These are phyloP conservation scores for Melanerpes aurifrons DNA, from an alignment of 2,113 vertebrate genomes.

Conservation along the genomic window DNA sequence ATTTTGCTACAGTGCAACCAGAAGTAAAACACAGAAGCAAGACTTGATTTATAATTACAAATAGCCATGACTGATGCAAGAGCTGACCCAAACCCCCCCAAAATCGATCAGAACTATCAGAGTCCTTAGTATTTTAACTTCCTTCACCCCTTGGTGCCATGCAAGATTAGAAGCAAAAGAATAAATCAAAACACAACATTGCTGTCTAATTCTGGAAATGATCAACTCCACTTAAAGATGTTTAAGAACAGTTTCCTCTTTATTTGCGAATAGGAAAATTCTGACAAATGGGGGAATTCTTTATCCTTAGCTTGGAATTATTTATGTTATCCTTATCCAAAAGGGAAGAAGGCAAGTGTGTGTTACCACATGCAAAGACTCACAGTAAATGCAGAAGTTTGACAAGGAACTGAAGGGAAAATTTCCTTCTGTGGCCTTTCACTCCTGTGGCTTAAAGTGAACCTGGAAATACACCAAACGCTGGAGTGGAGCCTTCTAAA, in stretches of 20 bases:
- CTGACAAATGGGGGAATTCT: background rate
- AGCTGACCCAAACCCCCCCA: background rate
- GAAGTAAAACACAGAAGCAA: background rate
- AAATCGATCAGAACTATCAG: background rate
- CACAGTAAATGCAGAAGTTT: background rate
- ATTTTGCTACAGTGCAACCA: background rate
- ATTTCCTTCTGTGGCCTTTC: background rate
- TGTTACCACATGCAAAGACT: rapidly evolving
- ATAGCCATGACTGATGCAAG: background rate
- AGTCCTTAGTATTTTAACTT: background rate
- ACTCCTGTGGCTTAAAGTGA: background rate
- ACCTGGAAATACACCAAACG: background rate
- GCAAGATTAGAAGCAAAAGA: background rate
- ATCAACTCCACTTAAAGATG: background rate
- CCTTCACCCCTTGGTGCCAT: background rate
- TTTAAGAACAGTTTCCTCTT: background rate
- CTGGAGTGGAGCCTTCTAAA: background rate
- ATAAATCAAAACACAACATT: background rate
- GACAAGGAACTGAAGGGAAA: background rate
- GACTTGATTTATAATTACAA: background rate
- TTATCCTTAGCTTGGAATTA: background rate
- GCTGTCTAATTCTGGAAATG: background rate
- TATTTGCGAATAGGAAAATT: background rate
- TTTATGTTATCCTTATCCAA: background rate
- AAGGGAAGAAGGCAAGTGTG: background rate